phyloP scores from a whole-genome alignment of 1,140 invertebrate species.

The Drosophila trapezifrons region DNA sequence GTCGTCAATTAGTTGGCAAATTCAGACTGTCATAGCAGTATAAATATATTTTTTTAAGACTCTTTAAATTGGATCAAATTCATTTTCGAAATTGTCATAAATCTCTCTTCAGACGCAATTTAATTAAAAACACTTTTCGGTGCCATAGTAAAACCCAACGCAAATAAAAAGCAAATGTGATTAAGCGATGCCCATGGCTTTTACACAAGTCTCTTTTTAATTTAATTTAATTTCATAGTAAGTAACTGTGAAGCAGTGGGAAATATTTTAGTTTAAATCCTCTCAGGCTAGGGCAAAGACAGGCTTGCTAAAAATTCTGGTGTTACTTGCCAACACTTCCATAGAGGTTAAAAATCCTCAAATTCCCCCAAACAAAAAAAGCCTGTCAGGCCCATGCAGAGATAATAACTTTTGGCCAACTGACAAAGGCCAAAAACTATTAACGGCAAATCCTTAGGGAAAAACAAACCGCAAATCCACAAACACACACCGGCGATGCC shows the following conservation, averaged over 20 bases:
- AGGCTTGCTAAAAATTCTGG: not conserved
- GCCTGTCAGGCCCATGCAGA: constrained; percentile 12
- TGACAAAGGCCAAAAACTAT: constrained; percentile 31
- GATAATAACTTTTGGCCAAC: constrained; percentile 26
- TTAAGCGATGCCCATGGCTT: not conserved
- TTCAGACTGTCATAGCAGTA: not conserved
- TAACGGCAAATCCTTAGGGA: constrained; percentile 21
- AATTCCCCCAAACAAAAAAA: not conserved
- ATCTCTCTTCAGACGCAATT: constrained; percentile 10
- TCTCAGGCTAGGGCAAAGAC: not conserved
- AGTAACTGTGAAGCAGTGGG: too few species aligned
- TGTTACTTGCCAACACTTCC: not conserved
- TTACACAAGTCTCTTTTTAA: not conserved
- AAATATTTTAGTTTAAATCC: not conserved
- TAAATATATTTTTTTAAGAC: not conserved
- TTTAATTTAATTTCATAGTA: not conserved
- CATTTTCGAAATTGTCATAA: constrained; percentile 1
- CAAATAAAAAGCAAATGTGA: constrained; percentile 7
- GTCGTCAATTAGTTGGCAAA: constrained; percentile 6
- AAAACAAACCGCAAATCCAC: constrained; percentile 35
- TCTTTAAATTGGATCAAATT: constrained; percentile 13
- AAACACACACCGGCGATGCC: constrained; percentile 1
- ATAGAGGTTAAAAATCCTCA: not conserved
- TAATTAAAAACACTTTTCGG: constrained; percentile 12
- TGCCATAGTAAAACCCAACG: not conserved